Evolutionary conservation across 2,888 invertebrate species (phyloP), one percentile per base, ranked within the genome.

Genomic region (Calliopum simillimum): DNA sequence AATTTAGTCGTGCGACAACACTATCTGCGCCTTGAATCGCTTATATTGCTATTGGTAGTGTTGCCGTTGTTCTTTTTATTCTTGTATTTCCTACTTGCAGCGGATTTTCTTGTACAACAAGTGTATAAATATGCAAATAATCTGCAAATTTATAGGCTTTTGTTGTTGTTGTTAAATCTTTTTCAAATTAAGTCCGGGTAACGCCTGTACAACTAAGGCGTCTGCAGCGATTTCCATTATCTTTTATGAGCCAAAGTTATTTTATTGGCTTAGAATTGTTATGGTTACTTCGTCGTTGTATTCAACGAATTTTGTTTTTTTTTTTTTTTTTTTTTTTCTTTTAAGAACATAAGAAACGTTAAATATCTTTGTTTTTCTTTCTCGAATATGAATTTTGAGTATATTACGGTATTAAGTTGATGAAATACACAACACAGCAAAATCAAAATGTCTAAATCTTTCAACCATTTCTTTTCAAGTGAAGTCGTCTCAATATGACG

Each of bases 61-160:
- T 19, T 16, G n/a, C 58, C 11, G n/a, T 4, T 21, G 25, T 5
- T 21, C 1, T 33, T 33, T 33, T 33, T 33, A 1, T 33, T 8
- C 33, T 8, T 8, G 33, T 5, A 33, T 8, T 33, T 33, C 8
- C 33, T 8, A 33, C 8, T 33, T 53, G 19, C n/a, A 33, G 43
- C 41, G 12, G 43, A 41, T 23, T 44, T 46, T 64, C 51, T 53
- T 64, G 64, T n/a, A 61, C 55, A 70, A 70, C 55, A 47, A 73
- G 74, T 71, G 70, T 79, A 83, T 83, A 83, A 82, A 83, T 82
- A 81, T 79, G 75, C 81, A 81, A 81, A 82, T 83, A 81, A 83
- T 83, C 82, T 83, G 83, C 83, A 82, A 82, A 83, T 82, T 83
- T 80, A 74, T 77, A 74, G 65, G 65, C 70, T 13, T 44, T 23